A percentile compares a stretch with the other conserved stretches of the same genome.
These are phyloP conservation scores for Plebejus anna DNA, from an alignment of 2,888 invertebrate species.

Conservation along the genomic window DNA sequence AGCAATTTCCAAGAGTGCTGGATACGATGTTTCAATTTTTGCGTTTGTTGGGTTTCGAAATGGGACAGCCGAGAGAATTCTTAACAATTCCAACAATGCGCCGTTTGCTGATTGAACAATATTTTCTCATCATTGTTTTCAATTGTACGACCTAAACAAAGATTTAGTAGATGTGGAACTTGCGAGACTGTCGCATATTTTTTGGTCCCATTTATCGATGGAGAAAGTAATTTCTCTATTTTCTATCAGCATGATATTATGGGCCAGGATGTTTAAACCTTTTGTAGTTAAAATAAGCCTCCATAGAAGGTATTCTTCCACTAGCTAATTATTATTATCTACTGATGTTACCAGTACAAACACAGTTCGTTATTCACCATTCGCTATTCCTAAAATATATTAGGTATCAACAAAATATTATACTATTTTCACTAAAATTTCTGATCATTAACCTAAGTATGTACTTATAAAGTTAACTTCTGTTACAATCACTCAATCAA, in stretches of 20 bases:
- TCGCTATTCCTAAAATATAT: neutral
- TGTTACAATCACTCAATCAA: conserved; percentile 14
- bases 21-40: neutral
- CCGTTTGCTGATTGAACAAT: conserved; percentile 32
- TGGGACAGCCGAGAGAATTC: conserved; percentile 25
- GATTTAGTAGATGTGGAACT: conserved; percentile 11
- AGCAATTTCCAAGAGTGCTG: neutral
- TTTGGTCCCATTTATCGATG: neutral
- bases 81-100: conserved; percentile 29
- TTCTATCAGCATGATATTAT: neutral
- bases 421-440: neutral
- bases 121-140: conserved; percentile 37
- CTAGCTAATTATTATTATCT: neutral
- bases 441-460: neutral
- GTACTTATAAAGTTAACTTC: neutral
- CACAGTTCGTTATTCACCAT: neutral
- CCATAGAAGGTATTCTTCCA: neutral
- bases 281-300: neutral
- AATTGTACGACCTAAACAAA: conserved; percentile 29
- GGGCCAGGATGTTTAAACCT: neutral
- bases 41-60: conserved; percentile 23
- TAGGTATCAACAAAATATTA: too few species aligned
- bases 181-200: conserved; percentile 15
- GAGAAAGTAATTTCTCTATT: neutral
- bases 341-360: neutral